Percentiles rank a stretch among this genome's conserved stretches.
Conservation (phyloP, 2,113 vertebrate species). For the Platanista minor region DNA sequence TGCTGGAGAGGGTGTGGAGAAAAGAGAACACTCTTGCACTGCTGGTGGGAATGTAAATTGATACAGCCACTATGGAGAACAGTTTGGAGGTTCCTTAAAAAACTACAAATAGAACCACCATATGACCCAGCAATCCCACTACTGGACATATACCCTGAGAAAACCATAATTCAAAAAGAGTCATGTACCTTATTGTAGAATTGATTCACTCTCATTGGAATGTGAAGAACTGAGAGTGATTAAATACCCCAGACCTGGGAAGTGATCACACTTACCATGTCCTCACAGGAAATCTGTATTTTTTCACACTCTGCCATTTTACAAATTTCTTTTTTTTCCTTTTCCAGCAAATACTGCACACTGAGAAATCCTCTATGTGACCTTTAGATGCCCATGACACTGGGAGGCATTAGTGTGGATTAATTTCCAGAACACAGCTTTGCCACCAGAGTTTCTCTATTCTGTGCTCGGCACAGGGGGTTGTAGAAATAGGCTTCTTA, state of each 20-base stretch:
- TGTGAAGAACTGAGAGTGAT: background rate
- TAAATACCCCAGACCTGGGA: background rate
- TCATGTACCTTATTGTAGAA: background rate
- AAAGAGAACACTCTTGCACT: too few relatives aligned
- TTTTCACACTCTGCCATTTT: background rate
- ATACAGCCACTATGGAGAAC: too few relatives aligned
- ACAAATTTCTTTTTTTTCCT: background rate
- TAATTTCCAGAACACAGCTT: background rate
- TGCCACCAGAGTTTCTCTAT: background rate
- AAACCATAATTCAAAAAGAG: too few relatives aligned
- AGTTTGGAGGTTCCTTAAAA: too few relatives aligned
- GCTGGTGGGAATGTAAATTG: too few relatives aligned
- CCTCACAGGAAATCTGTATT: background rate
- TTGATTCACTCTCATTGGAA: background rate
- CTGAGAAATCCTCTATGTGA: accelerated
- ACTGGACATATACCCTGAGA: too few relatives aligned
- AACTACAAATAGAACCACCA: too few relatives aligned
- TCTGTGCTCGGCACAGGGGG: background rate
- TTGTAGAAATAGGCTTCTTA: background rate
- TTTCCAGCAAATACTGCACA: background rate
- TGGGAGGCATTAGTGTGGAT: background rate
- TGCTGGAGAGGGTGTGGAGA: too few relatives aligned
- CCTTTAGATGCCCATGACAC: background rate
- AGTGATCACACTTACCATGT: background rate
- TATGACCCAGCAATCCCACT: too few relatives aligned